Evolutionary conservation across 2,888 invertebrate genomes (phyloP), one percentile per base, ranked within the genome.

Genomic region (Gortyna flavago): DNA sequence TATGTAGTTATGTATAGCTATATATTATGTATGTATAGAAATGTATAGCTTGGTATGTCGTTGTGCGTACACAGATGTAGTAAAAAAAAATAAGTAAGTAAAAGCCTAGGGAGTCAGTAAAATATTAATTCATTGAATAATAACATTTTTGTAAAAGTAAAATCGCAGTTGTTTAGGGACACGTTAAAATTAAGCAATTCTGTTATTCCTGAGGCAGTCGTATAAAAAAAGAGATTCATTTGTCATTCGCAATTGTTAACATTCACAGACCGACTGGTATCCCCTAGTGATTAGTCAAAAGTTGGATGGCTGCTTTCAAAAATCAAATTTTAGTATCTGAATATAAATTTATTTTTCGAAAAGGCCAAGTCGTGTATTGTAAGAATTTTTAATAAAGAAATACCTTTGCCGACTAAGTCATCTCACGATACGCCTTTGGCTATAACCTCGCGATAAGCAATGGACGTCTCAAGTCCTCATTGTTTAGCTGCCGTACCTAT

Each of bases 381-480:
- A 41, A 29, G 11, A 21, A 9, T 21, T 29, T n/a, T 65, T 65
- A 18, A 41, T 11, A 65, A n/a, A n/a, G 66, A 11, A 29, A 44
- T 21, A 11, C 44, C 44, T 32, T 48, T 48, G 8, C 21, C 32
- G 25, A 2, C 5, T 25, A 16, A 62, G 35, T 62, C 16, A 29
- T 62, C 13, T 54, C 11, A 51, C 21, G 2, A 44, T 25, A 44
- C 16, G 7, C 25, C 25, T 69, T 69, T 35, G 6, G 16, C 32
- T 72, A 32, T 79, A 3, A 6, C 18, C 1, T 48, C 44, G 7
- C 35, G 32, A 71, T 48, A 48, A 44, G 1, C 41, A 65, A 16
- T 29, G n/a, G 61, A 77, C 64, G 18, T 38, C 29, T 61, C 11
- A 69, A 54, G 18, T 69, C 54, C 32, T 62, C 16, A 59, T 68